phyloP scores from a whole-genome alignment of 37 sponge, comb jelly and placozoan species.

The Bolinopsis microptera region DNA sequence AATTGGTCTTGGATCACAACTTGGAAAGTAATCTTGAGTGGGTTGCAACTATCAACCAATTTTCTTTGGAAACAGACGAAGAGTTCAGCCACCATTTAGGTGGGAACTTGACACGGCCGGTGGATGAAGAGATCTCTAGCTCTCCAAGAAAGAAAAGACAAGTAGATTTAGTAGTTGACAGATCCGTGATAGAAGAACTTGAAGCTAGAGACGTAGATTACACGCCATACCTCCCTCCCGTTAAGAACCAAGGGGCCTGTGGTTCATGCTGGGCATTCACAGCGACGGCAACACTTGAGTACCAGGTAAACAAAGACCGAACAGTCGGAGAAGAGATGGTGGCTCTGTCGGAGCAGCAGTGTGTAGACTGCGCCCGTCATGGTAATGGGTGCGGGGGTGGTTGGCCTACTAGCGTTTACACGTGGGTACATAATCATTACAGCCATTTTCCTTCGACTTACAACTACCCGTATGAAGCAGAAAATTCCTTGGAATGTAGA shows the following conservation, averaged over 20 bases:
- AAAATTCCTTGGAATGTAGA: not conserved
- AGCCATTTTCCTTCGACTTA: not conserved
- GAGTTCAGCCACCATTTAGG: not conserved
- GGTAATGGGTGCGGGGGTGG: not conserved
- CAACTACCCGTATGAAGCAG: not conserved
- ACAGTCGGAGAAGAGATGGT: not conserved
- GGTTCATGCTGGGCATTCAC: slow-evolving; percentile 13
- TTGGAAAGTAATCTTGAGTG: not conserved
- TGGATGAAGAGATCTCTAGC: not conserved
- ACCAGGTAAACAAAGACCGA: not conserved
- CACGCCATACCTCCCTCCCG: not conserved
- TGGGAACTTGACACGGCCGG: not conserved
- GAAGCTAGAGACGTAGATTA: slow-evolving; percentile 8
- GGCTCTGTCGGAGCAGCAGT: slow-evolving; percentile 1
- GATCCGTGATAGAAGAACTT: not conserved
- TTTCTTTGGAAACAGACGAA: slow-evolving; percentile 1
- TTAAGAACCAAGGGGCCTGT: not conserved
- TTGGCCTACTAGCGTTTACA: not conserved
- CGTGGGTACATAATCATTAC: not conserved
- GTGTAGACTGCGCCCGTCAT: not conserved
- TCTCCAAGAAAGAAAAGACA: not conserved
- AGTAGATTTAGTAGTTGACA: not conserved
- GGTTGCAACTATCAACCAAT: not conserved
- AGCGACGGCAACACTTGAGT: not conserved
- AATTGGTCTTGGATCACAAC: not conserved